phyloP scores from a whole-genome alignment of 2,888 invertebrate species.

The Ormia ochracea region DNA sequence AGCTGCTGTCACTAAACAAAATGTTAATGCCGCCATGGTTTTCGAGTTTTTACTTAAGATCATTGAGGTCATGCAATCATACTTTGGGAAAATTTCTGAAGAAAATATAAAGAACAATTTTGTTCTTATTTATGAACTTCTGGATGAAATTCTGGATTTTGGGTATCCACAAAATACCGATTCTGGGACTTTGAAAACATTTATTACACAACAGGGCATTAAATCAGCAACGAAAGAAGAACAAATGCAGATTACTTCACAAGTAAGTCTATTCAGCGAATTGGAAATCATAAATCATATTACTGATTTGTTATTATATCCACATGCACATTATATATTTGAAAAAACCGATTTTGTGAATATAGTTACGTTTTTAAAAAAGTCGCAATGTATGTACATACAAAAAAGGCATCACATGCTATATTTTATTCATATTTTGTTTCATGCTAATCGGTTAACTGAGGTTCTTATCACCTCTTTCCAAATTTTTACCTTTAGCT shows the following conservation, averaged over 20 bases:
- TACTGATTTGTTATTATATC: no score
- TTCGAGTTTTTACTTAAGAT: conserved; percentile 99
- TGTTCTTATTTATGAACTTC: conserved; percentile 98
- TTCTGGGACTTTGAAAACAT: conserved; percentile 98
- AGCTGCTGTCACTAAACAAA: conserved; percentile 99
- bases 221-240: conserved; percentile 99
- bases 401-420: no score
- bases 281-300: background rate
- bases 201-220: conserved; percentile 99
- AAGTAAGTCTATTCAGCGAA: conserved; percentile 78
- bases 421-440: no score
- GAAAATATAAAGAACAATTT: conserved; percentile 99
- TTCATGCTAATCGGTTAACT: no score
- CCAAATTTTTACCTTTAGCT: no score
- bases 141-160: conserved; percentile 99
- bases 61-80: conserved; percentile 99
- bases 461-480: no score
- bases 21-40: conserved; percentile 99
- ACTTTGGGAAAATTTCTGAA: conserved; percentile 99
- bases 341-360: no score
- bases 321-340: no score
- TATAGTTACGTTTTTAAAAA: no score
- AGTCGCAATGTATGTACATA: no score
- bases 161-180: conserved; percentile 99
- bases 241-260: conserved; percentile 99